phyloP scores from a whole-genome alignment of 2,797 vertebrate species.

The Muscicapa striata region DNA sequence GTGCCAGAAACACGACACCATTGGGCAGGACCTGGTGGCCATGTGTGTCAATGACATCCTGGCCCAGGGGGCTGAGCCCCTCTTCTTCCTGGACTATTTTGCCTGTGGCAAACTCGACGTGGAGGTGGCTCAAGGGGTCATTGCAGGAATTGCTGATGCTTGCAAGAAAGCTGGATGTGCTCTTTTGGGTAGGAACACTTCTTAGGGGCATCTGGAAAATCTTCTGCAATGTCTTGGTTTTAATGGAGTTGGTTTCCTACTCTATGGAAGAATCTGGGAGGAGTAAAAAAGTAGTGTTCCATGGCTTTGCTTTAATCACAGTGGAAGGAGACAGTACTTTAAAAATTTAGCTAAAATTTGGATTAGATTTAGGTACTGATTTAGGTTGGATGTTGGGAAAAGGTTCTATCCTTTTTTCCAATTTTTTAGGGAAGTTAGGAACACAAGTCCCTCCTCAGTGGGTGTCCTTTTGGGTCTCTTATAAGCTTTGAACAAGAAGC shows the following conservation, averaged over 20 bases:
- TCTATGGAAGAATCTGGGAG: neutral
- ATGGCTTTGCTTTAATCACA: neutral
- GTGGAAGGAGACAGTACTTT: neutral
- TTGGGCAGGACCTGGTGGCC: constrained; percentile 96
- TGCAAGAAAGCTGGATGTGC: constrained; percentile 90
- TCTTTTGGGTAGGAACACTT: constrained; percentile 84
- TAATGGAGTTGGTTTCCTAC: neutral
- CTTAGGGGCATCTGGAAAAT: neutral
- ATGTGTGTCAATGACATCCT: constrained; percentile 97
- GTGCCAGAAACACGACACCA: constrained; percentile 82
- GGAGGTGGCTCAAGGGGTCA: constrained; percentile 78
- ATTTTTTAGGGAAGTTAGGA: neutral
- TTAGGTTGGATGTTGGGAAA: neutral
- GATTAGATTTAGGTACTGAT: neutral
- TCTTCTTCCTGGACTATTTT: constrained; percentile 98
- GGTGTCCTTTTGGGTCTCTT: neutral
- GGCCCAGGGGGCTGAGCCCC: constrained; percentile 95
- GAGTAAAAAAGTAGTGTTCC: rapidly evolving
- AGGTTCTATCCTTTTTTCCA: neutral
- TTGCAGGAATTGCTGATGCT: constrained; percentile 88
- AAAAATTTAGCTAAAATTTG: neutral
- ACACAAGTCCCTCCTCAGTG: neutral
- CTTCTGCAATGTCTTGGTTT: neutral
- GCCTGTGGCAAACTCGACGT: constrained; percentile 92
- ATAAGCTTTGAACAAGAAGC: neutral